Base-by-base conservation (phyloP, 2,797 vertebrate species). In the Choloepus didactylus region DNA sequence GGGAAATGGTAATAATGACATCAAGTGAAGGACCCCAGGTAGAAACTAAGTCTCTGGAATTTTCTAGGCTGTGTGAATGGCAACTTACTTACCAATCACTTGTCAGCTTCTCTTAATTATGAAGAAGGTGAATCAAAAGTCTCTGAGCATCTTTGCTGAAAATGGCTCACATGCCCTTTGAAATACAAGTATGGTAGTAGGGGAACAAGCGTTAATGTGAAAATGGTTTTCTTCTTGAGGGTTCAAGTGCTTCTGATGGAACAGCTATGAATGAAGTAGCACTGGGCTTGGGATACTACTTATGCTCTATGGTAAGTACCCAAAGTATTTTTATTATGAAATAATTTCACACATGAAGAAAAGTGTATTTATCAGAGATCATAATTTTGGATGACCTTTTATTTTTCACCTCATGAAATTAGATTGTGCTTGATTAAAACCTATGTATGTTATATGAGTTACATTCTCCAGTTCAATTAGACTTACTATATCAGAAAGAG, bases 391-490 rank as follows among this genome's bases (percentile, higher is more conserved):
- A 87, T 76, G 75, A 35, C 9, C 10, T 62, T 72, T 27, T 18
- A 21, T 56, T 70, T 95, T 95, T 76, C 15, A 56, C n/a, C 25
- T 88, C 41, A 35, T 27, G 7, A 46, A 73, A 54, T 64, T 46
- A 92, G 85, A 84, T 1, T 69, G 15, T 18, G 6, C 21, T 18
- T 76, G 54, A 80, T 76, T 94, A n/a, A 93, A 89, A 51, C 83
- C 73, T 1, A 73, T 56, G 19, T 56, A 5, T 64, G 44, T 66
- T 72, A 8, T 41, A 66, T 51, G 51, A 23, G 3, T 87, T 89
- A 31, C 35, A n/a, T 91, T 91, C 75, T 93, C 49, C 19, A 93
- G 9, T 5, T 46, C 75, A 73, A 3, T 51, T n/a, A 93, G 44
- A 91, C 21, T 46, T 62, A 80, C 2, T 44, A 12, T 3, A 60